Evolutionary conservation across 92 coral and sea anemone genomes (phyloP), one percentile per base, ranked within the genome.

Genomic region (Zoanthus gigantus): DNA sequence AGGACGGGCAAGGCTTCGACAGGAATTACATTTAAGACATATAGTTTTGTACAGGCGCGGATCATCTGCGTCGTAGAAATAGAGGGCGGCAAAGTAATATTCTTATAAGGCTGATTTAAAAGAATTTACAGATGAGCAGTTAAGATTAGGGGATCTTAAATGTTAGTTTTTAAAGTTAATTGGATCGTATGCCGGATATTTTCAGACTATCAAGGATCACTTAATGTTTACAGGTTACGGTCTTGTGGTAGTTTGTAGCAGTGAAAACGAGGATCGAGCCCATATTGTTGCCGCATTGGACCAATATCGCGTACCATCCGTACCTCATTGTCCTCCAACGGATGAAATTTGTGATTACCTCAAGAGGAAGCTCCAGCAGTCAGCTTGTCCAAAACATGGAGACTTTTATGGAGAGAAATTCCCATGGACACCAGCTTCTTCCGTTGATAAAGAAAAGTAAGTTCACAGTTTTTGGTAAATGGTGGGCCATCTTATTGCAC

Each of bases 221-320:
- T 23, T 23, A 23, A 0, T 15, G 63, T 28, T 7, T 74, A 42
- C 76, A 95, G 98, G 85, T 13, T 79, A 90, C 15, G 88, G 86
- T 56, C 93, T 95, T 8, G 96, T 94, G 29, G 92, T 93, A 34
- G 90, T 95, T 65, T 95, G 96, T 72, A 90, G 98, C 53, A 90
- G 87, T 31, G 96, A 95, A 56, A 94, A 95, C 23, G 98, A 95
- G 77, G 95, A 93, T 78, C 90, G 90, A 42, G 92, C 98, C 10
- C 95, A 94, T 80, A 92, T 94, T 80, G 96, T 91, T 46, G 92
- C 96, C 7, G 96, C 93, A n/a, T 78, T 94, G 66, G 94, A 94
- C 57, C 91, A 92, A 72, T 90, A 86, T 60, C 92, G 92, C 28
- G 86, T 92, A 5, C 69, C 84, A 9, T 90, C 93, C 29, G 86